Conservation (phyloP, 1,140 invertebrate genomes). For the Calycopis cecrops region DNA sequence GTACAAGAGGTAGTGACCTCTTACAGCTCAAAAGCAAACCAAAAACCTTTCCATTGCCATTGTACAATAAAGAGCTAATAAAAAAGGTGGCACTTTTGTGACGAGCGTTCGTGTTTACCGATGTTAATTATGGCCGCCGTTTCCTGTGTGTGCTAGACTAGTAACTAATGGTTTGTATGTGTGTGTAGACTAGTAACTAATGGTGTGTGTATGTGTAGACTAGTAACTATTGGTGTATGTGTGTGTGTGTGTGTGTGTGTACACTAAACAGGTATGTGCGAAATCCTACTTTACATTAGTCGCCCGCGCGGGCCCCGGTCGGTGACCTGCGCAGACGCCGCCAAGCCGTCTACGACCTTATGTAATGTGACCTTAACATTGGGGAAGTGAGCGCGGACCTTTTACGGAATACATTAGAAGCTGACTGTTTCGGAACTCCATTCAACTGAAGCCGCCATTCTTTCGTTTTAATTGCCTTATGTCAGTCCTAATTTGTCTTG, state of each 20-base stretch:
- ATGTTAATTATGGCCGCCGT: background rate
- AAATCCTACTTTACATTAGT: constrained; percentile 30
- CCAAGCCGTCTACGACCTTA: constrained; percentile 68
- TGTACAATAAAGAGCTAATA: no score
- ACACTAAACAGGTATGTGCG: constrained; percentile 29
- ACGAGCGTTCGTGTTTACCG: background rate
- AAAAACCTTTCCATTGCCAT: no score
- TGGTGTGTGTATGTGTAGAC: constrained; percentile 18
- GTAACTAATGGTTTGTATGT: constrained; percentile 10
- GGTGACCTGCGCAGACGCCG: constrained; percentile 52
- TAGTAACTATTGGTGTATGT: constrained; percentile 10
- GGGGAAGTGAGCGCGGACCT: constrained; percentile 32
- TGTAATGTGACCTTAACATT: constrained; percentile 68
- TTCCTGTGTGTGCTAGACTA: background rate
- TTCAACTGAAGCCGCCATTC: no score
- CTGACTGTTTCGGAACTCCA: no score
- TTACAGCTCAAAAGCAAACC: no score
- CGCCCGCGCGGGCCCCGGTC: constrained; percentile 64
- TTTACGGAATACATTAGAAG: constrained; percentile 14
- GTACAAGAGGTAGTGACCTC: no score
- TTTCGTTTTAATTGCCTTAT: no score
- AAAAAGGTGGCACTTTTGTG: no score
- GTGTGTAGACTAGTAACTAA: no score
- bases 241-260: constrained; percentile 19
- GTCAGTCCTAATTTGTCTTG: no score